These are phyloP conservation scores for Hozukius guyotensis DNA, from an alignment of 2,797 vertebrate genomes.

Conservation along the genomic window DNA sequence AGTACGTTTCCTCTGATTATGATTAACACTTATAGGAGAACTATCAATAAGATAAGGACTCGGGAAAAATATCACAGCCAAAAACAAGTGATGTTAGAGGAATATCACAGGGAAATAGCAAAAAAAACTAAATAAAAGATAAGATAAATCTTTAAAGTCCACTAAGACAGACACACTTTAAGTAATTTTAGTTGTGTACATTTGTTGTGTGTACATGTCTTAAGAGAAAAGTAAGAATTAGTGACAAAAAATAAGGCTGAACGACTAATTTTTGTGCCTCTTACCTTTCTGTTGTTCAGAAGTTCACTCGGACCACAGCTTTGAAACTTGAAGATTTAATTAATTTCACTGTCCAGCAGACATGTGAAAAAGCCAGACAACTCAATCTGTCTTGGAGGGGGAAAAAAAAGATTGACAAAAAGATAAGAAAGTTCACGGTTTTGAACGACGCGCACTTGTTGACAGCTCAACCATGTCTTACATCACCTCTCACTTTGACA, in stretches of 20 bases:
- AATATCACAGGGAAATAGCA: neutral
- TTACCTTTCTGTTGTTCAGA: constrained; percentile 59
- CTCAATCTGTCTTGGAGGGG: neutral
- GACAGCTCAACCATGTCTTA: constrained; percentile 30
- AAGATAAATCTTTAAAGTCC: neutral
- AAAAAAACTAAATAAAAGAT: too few relatives aligned
- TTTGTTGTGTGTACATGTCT: too few relatives aligned
- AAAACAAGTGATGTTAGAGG: neutral
- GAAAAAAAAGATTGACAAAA: neutral
- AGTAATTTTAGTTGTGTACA: too few relatives aligned
- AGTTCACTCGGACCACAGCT: constrained; percentile 34
- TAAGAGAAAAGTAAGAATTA: neutral
- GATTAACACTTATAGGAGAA: neutral
- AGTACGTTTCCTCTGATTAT: neutral
- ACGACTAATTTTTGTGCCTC: neutral
- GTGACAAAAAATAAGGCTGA: neutral
- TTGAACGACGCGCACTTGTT: constrained; percentile 31
- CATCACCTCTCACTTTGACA: constrained; percentile 20
- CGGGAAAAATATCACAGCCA: neutral
- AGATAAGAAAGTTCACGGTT: neutral
- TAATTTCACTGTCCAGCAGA: constrained; percentile 25
- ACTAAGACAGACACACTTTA: neutral
- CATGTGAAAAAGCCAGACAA: constrained; percentile 20
- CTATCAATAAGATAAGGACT: neutral
- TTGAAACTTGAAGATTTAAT: neutral